phyloP scores from a whole-genome alignment of 1,140 invertebrate species.

The Megalopta genalis region DNA sequence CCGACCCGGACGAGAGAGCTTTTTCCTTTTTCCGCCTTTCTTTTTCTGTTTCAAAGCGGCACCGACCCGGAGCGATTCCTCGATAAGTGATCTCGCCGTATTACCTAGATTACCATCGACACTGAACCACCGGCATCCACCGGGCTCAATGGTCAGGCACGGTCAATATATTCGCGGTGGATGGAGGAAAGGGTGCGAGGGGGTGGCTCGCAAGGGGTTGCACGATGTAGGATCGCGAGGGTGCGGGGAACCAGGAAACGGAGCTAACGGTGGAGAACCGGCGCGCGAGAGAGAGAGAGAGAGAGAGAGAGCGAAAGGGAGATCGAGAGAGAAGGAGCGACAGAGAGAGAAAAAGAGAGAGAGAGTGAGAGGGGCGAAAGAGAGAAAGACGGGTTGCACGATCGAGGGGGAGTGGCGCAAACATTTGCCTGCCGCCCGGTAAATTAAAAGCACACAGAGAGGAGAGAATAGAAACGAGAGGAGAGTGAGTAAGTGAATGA shows the following conservation, averaged over 20 bases:
- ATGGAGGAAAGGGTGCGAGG: conserved; percentile 23
- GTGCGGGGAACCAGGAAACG: conserved; percentile 10
- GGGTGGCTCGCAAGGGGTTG: conserved; percentile 44
- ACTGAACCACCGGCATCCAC: conserved; percentile 31
- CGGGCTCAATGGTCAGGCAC: conserved; percentile 64
- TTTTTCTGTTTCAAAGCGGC: conserved; percentile 13
- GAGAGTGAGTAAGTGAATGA: conserved; percentile 73
- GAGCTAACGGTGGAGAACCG: conserved; percentile 11
- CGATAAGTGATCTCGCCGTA: conserved; percentile 63
- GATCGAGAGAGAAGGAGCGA: conserved; percentile 44
- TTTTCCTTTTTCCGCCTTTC: not conserved
- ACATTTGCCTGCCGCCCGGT: conserved; percentile 80
- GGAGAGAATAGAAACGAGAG: conserved; percentile 74
- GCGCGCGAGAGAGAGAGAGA: conserved; percentile 39
- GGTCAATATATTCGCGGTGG: conserved; percentile 71
- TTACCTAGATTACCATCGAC: conserved; percentile 68
- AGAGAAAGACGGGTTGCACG: conserved; percentile 73
- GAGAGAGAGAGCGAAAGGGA: conserved; percentile 61
- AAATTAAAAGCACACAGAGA: conserved; percentile 81
- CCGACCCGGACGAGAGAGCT: too few species aligned
- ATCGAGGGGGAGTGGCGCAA: conserved; percentile 79
- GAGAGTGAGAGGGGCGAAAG: too few species aligned
- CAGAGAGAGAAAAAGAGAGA: conserved; percentile 54
- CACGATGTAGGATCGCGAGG: conserved; percentile 35
- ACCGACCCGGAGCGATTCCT: conserved; percentile 26